phyloP scores from a whole-genome alignment of 2,113 vertebrate genomes.

The Sardina pilchardus region DNA sequence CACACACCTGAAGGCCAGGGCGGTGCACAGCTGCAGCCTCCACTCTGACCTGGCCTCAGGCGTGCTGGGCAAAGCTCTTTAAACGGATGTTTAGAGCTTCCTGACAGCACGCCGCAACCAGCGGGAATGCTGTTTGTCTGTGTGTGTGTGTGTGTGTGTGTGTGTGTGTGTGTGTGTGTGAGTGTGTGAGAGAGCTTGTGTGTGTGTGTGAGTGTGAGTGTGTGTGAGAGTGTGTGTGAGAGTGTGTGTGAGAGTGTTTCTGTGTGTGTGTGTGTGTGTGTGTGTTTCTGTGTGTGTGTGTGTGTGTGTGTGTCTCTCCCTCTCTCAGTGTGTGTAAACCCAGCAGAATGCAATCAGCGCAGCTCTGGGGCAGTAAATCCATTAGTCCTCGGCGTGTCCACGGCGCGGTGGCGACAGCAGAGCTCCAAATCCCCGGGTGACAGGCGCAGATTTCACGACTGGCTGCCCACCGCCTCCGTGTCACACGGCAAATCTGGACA shows the following conservation, averaged over 20 bases:
- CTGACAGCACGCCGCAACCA: not conserved
- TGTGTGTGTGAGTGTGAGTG: not conserved
- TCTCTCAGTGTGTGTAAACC: not conserved
- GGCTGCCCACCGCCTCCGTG: not conserved
- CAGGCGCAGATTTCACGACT: not conserved
- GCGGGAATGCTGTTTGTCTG: not conserved
- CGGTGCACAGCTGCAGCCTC: not conserved
- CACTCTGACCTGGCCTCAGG: not conserved
- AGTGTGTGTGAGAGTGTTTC: not conserved
- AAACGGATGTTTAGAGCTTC: not conserved
- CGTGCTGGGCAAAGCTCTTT: not conserved
- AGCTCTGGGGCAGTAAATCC: constrained; percentile 2
- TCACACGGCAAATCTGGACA: constrained; percentile 2
- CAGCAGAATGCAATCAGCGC: not conserved
- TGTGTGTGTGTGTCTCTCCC: constrained; percentile 6
- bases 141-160: not conserved
- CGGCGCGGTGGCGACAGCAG: not conserved
- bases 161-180: not conserved
- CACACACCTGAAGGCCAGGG: not conserved
- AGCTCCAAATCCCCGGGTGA: not conserved
- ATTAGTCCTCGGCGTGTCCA: not conserved
- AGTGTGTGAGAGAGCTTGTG: not conserved
- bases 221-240: not conserved
- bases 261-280: not conserved
- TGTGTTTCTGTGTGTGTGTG: not conserved